Evolutionary conservation across 2,113 vertebrate genomes (phyloP), one percentile per base, ranked within the genome.

Genomic region (Engystomops pustulosus): DNA sequence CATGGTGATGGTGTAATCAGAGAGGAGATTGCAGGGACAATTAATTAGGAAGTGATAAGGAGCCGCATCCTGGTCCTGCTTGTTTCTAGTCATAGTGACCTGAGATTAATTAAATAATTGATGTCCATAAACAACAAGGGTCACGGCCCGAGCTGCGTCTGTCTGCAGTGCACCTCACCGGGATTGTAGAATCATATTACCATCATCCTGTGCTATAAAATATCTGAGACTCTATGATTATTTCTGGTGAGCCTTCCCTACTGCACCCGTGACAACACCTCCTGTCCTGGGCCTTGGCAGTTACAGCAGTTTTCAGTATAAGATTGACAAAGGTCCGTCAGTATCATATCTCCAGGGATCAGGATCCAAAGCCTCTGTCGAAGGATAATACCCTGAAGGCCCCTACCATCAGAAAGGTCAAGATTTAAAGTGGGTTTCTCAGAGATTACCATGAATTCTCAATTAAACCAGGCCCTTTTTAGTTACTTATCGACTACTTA

Each of bases 41-140:
- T 30, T 74, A 74, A 74, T 74, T 27, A 49, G 71, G 27, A 74
- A 58, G 58, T 58, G 51, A 77, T 38, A 78, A 25, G 75, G 20
- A n/a, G 47, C 41, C 6, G 32, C 17, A 55, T 72, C 69, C 9
- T n/a, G 74, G 74, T 4, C 6, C 32, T 6, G 25, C 47, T 77
- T 58, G 20, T 47, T 49, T 47, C 8, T 38, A 11, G 2, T 38
- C 34, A 9, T 58, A 25, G 74, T 77, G 71, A 74, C 45, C 27
- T 45, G 14, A 49, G 44, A 49, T 74, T 78, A 78, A 78, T 60
- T 41, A 78, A 23, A 60, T 58, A 74, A 74, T 49, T 74, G 49
- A 77, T 77, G 74, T 11, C 23, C 25, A 38, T 25, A 78, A 58
- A 25, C 51, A 78, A 51, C 32, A 6, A 3, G 75, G 51, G 75